Evolutionary conservation across 37 sponge, comb jelly and placozoan genomes (phyloP).

Genomic region (Diacarnus erythraeanus): DNA sequence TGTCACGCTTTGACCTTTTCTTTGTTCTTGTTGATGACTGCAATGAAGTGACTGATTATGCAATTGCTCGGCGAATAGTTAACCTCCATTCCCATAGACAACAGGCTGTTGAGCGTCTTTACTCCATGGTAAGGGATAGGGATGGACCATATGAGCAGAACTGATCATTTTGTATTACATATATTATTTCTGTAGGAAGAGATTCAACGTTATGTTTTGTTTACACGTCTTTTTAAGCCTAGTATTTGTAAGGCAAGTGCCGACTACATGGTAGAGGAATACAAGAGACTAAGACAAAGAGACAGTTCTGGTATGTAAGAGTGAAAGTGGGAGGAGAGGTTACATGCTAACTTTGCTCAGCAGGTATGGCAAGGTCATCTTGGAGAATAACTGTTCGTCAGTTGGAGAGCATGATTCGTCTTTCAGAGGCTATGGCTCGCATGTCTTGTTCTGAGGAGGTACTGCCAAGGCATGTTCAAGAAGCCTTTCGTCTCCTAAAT

Average conservation of each 20-base stretch:
- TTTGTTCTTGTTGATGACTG: conserved; percentile 98
- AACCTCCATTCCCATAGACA: conserved; percentile 83
- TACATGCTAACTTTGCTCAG: background rate
- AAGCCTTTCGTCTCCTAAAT: conserved; percentile 94
- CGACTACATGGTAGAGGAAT: conserved; percentile 95
- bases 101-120: conserved; percentile 73
- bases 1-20: conserved; percentile 98
- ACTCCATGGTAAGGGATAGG: conserved; percentile 76
- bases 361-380: conserved; percentile 80
- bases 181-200: conserved; percentile 72
- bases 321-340: background rate
- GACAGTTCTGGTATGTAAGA: conserved; percentile 73
- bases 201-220: conserved; percentile 90
- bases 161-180: background rate
- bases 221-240: conserved; percentile 95
- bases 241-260: conserved; percentile 81
- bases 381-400: conserved; percentile 99
- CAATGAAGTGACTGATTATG: conserved; percentile 99
- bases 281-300: conserved; percentile 90
- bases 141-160: background rate
- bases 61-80: conserved; percentile 94
- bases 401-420: conserved; percentile 98
- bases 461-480: conserved; percentile 92
- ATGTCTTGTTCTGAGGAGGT: conserved; percentile 93
- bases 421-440: conserved; percentile 99